Conservation (phyloP, 2,797 vertebrate species). For the Diplodus sargus region DNA sequence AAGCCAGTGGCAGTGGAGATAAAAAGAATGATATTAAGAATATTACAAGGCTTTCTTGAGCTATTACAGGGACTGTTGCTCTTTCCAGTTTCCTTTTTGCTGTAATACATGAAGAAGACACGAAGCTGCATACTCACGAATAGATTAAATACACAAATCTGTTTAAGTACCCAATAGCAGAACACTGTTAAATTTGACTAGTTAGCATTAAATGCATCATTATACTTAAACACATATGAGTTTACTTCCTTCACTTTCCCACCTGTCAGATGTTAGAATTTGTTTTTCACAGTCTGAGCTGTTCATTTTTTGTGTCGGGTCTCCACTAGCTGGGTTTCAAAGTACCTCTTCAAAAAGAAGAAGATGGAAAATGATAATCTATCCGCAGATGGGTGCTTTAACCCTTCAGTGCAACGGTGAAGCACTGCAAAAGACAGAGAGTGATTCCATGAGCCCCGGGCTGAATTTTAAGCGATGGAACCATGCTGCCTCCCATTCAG, state of each 20-base stretch:
- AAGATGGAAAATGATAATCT: conserved; percentile 36
- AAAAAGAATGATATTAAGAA: too few species aligned
- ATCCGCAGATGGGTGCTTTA: conserved; percentile 42
- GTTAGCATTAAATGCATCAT: not conserved
- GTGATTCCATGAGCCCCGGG: conserved; percentile 35
- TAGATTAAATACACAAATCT: not conserved
- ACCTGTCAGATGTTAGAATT: not conserved
- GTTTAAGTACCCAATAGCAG: not conserved
- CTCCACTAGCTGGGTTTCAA: conserved; percentile 16
- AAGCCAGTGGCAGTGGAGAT: not conserved
- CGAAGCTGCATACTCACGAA: not conserved
- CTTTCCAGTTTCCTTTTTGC: not conserved
- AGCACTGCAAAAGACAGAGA: conserved; percentile 43
- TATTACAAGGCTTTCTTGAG: not conserved
- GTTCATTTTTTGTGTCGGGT: conserved; percentile 12
- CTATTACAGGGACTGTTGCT: not conserved
- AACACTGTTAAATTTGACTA: not conserved
- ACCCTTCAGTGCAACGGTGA: conserved; percentile 32
- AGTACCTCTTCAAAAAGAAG: conserved; percentile 30
- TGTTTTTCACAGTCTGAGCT: not conserved
- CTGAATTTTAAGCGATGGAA: conserved; percentile 45
- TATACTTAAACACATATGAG: not conserved
- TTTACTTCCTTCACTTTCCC: not conserved
- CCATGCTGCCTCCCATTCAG: conserved; percentile 55
- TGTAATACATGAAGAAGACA: not conserved